Evolutionary conservation across 92 coral and sea anemone species (phyloP).

Genomic region (Porites evermanni): DNA sequence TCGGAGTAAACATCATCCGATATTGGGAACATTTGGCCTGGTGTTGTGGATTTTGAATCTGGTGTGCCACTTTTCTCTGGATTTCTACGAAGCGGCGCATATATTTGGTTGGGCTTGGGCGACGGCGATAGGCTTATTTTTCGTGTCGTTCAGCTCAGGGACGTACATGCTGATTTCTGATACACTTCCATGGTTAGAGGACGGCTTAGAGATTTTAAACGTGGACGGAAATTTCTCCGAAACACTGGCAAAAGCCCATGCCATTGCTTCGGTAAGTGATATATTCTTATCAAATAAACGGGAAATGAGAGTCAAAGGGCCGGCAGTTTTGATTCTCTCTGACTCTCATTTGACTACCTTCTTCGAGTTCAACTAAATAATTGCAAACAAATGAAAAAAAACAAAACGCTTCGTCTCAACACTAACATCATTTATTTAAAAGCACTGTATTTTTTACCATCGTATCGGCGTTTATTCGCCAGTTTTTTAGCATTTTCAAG

Average conservation of each 20-base stretch:
- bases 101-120: constrained; percentile 99
- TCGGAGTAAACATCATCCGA: constrained; percentile 75
- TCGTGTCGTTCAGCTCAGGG: constrained; percentile 84
- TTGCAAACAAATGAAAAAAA: constrained; percentile 19
- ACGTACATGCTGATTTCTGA: constrained; percentile 71
- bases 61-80: constrained; percentile 83
- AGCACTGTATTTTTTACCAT: not conserved
- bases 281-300: too few relatives aligned
- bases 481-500: not conserved
- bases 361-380: constrained; percentile 5
- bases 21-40: constrained; percentile 69
- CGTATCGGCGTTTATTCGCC: not conserved
- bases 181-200: constrained; percentile 95
- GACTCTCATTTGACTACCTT: too few relatives aligned
- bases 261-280: constrained; percentile 74
- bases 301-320: too few relatives aligned
- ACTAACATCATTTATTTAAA: constrained; percentile 4
- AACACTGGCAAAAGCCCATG: constrained; percentile 77
- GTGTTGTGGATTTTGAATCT: constrained; percentile 79
- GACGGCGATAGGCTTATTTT: constrained; percentile 84
- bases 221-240: constrained; percentile 87
- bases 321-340: too few relatives aligned
- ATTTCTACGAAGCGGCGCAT: constrained; percentile 94
- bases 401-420: not conserved
- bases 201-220: constrained; percentile 81